Conservation (phyloP, 2,888 invertebrate genomes). For the Tachystola acroxantha region DNA sequence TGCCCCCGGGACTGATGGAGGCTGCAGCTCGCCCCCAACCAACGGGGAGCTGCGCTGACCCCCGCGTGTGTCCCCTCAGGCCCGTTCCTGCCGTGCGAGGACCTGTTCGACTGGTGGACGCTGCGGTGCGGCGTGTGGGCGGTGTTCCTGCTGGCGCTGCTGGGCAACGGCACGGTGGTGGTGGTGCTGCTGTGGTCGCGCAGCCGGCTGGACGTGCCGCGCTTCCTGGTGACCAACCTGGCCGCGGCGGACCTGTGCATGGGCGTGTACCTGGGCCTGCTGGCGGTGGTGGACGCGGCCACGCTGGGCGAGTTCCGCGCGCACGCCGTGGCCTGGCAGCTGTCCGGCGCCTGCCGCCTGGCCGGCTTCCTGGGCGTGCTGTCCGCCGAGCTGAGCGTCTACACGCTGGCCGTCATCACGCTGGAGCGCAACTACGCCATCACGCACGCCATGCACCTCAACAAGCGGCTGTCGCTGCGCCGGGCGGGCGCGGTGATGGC, state of each 20-base stretch:
- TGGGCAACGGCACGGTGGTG: constrained; percentile 97
- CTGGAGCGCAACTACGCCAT: constrained; percentile 97
- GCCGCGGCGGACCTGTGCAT: constrained; percentile 98
- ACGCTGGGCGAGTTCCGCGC: constrained; percentile 97
- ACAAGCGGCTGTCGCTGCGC: constrained; percentile 93
- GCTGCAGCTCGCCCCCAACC: constrained; percentile 90
- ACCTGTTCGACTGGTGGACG: constrained; percentile 99
- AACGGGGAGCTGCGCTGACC: constrained; percentile 51
- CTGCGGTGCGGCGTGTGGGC: constrained; percentile 98
- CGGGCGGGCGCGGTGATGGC: constrained; percentile 96
- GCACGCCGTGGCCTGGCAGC: constrained; percentile 98
- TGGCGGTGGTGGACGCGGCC: constrained; percentile 97
- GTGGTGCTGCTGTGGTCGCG: constrained; percentile 94
- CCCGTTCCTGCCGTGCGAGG: constrained; percentile 96
- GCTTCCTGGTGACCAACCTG: constrained; percentile 97
- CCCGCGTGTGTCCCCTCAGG: constrained; percentile 68
- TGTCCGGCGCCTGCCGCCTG: constrained; percentile 93
- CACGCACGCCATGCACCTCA: constrained; percentile 98
- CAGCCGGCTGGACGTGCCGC: constrained; percentile 96
- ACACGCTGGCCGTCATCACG: constrained; percentile 97
- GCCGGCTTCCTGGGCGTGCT: constrained; percentile 97
- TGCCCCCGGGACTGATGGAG: no score
- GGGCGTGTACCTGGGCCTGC: constrained; percentile 91
- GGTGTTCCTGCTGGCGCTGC: constrained; percentile 95
- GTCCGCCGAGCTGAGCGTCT: constrained; percentile 96